Evolutionary conservation across 2,113 vertebrate genomes (phyloP), one percentile per base, ranked within the genome.

Genomic region (Peromyscus leucopus): DNA sequence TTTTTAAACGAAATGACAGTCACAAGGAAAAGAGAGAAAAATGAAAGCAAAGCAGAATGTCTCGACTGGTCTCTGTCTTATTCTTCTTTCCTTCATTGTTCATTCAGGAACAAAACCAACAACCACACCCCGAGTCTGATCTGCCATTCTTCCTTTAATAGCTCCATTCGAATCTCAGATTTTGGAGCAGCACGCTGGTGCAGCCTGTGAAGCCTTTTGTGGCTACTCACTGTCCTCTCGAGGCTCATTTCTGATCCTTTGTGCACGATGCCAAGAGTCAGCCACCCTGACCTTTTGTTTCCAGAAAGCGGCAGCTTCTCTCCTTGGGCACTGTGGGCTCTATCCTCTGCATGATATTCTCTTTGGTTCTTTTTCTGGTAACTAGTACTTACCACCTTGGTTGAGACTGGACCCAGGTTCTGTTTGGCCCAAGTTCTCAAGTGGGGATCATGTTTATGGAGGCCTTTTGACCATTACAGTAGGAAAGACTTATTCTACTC

Each of bases 1-100:
- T 82, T 90, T 86, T 48, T 21, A 48, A 65, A n/a, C 94, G 84
- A 91, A 84, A 89, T 71, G 57, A 21, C 28, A 80, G 28, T 93
- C 79, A 93, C 85, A 57, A 93, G 36, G 16, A 71, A 91, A 76
- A 57, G 51, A 36, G 42, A 96, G 72, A n/a, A 71, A 71, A 17
- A 65, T 33, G 36, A 22, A 89, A 65, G 90, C 88, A 65, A 93
- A 94, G 74, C 83, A 57, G 36, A 63, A 26, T 13, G 22, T 85
- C 2, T 85, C 80, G 79, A 51, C 48, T 76, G 51, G 39, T 82
- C 24, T 69, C 31, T 51, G 2, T 48, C 63, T 88, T 91, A 17
- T 65, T 93, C 69, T 74, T 16, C 75, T 79, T 16, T 36, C 80
- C 31, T 75, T 93, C 31, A 9, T 28, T 42, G 39, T 76, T 48